These are phyloP conservation scores for Myrmecobius fasciatus DNA, from an alignment of 2,113 vertebrate species.

Conservation along the genomic window DNA sequence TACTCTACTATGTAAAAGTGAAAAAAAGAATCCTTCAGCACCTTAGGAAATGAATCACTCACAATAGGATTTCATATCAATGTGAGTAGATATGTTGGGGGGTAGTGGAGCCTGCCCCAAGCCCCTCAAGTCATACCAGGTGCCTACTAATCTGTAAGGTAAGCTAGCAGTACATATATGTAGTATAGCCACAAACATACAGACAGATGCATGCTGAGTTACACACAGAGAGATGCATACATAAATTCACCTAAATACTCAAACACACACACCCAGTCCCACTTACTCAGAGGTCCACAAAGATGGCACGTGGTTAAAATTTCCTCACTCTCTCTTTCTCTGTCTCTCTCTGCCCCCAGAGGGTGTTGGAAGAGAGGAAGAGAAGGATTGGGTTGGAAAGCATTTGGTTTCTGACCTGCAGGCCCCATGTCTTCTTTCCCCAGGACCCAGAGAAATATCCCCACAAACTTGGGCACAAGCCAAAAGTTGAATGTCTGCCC, in stretches of 20 bases:
- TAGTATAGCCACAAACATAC: background rate
- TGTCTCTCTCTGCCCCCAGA: background rate
- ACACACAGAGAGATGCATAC: background rate
- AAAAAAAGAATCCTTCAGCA: background rate
- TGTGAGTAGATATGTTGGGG: background rate
- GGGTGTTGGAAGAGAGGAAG: background rate
- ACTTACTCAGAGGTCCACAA: background rate
- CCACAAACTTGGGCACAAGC: background rate
- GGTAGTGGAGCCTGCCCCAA: background rate
- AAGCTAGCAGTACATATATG: background rate
- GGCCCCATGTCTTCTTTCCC: background rate
- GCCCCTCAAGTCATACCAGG: background rate
- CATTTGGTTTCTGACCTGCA: background rate
- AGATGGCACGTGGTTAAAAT: background rate
- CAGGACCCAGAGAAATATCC: constrained; percentile 11
- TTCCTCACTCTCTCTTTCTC: background rate
- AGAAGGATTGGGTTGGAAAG: constrained; percentile 31
- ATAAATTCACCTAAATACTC: background rate
- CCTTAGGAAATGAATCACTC: background rate
- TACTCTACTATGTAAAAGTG: background rate
- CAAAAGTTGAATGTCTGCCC: background rate
- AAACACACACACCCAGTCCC: background rate
- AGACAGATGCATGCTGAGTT: background rate
- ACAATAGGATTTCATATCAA: background rate
- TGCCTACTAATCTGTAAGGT: background rate